These are phyloP conservation scores for Mionectes macconnelli DNA, from an alignment of 2,113 vertebrate species.

Conservation along the genomic window DNA sequence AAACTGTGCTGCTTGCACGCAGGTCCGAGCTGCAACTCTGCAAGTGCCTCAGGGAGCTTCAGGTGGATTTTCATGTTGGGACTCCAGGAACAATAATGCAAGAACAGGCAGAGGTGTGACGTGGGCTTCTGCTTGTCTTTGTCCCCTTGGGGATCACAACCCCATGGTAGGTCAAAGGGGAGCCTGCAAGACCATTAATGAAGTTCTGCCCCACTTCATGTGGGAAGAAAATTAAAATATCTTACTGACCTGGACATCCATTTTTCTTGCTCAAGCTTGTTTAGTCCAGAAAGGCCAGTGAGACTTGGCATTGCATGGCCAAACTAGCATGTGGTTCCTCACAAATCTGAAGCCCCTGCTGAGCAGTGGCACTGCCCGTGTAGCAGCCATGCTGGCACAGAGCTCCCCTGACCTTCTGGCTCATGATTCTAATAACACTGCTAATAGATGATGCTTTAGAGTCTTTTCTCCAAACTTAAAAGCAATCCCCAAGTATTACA, in stretches of 20 bases:
- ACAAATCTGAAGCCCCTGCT: constrained; percentile 1
- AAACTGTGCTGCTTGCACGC: background rate
- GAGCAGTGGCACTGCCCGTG: background rate
- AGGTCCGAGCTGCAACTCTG: accelerated
- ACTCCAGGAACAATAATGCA: background rate
- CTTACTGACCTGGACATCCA: background rate
- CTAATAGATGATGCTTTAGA: background rate
- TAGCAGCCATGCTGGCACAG: background rate
- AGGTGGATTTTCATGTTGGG: background rate
- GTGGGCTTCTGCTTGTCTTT: background rate
- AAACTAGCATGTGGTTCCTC: background rate
- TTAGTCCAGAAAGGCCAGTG: background rate
- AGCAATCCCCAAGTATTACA: background rate
- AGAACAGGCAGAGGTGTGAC: background rate
- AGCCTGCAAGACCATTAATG: background rate
- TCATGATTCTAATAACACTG: accelerated
- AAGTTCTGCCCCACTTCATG: background rate
- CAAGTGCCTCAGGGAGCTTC: background rate
- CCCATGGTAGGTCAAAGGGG: background rate
- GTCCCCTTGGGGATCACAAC: background rate
- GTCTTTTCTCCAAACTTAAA: background rate
- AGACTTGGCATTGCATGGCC: background rate
- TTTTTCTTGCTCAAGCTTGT: background rate
- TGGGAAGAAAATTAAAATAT: background rate
- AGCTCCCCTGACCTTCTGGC: background rate